Base-by-base conservation (phyloP, 2,888 invertebrate species). In the Ochropleura plecta region DNA sequence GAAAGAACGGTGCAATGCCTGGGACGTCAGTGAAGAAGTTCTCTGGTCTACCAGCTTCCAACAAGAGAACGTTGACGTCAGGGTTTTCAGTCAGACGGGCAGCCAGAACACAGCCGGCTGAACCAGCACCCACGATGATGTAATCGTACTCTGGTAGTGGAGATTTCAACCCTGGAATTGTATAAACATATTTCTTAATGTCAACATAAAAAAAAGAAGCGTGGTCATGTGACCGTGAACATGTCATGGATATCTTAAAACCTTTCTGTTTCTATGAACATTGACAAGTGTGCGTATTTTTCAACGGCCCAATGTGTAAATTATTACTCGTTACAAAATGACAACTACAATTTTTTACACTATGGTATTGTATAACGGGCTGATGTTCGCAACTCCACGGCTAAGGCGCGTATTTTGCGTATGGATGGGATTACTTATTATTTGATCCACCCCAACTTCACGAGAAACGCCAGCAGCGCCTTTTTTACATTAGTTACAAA, bases 91-190 rank as follows among this genome's bases (percentile, higher is more conserved):
- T 91, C 8, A 97, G 91, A 1, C 97, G 92, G 70, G 96, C 94
- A 18, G 97, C 97, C 12, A 97, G 87, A 2, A 96, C 97, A 42
- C 97, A 92, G 0, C 95, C 97, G 0, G 97, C 97, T 0, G 97
- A 97, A 0, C 97, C 97, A 0, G 96, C 97, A 0, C 97, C 97
- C 0, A 97, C 94, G 49, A 97, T 95, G 46, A 97, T 92, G 89
- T 97, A 97, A 88, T 97, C 97, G 86, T 97, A 97, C 88, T 97
- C 96, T 49, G 92, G 82, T 72, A 89, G 81, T n/a, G 95, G 94
- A 0, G 91, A 89, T 71, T 91, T 91, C 9, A 92, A 76, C 73
- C 94, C 95, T 95, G 91, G 18, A 94, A 90, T n/a, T 59, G 7
- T 9, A 8, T 42, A 48, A 30, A n/a, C 0, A 12, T 62, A n/a